phyloP scores from a whole-genome alignment of 2,888 invertebrate genomes.

The Aradus depressus region DNA sequence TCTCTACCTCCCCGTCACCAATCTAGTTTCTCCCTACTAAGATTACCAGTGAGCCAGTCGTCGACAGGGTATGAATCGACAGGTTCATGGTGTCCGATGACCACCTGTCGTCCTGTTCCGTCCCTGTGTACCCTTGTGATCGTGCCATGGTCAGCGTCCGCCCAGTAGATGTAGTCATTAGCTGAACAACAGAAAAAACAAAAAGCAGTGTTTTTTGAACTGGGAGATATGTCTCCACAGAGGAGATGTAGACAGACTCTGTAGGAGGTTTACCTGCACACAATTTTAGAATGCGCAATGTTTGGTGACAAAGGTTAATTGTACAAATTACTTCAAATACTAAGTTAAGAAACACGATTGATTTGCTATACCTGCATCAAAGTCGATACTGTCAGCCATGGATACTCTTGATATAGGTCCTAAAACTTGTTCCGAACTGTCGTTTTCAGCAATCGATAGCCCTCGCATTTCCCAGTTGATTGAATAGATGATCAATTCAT shows the following conservation, averaged over 20 bases:
- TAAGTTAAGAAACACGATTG: too few species aligned
- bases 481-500: conserved; percentile 65
- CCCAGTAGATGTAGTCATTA: conserved; percentile 62
- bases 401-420: conserved; percentile 63
- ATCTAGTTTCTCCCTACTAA: background rate
- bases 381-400: conserved; percentile 65
- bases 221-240: too few species aligned
- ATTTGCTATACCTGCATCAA: conserved; percentile 43
- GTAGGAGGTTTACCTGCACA: too few species aligned
- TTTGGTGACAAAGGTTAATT: too few species aligned
- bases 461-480: conserved; percentile 67
- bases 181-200: conserved; percentile 33
- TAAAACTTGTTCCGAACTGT: conserved; percentile 40
- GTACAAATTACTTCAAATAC: conserved; percentile 26
- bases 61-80: conserved; percentile 38
- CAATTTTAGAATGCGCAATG: too few species aligned
- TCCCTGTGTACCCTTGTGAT: conserved; percentile 67
- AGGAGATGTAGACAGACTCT: too few species aligned
- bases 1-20: too few species aligned
- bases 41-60: conserved; percentile 61
- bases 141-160: conserved; percentile 63
- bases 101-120: conserved; percentile 54
- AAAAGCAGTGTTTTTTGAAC: background rate
- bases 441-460: conserved; percentile 40
- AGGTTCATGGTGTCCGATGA: conserved; percentile 49